phyloP scores from a whole-genome alignment of 2,113 vertebrate genomes.

The Antechinus flavipes region DNA sequence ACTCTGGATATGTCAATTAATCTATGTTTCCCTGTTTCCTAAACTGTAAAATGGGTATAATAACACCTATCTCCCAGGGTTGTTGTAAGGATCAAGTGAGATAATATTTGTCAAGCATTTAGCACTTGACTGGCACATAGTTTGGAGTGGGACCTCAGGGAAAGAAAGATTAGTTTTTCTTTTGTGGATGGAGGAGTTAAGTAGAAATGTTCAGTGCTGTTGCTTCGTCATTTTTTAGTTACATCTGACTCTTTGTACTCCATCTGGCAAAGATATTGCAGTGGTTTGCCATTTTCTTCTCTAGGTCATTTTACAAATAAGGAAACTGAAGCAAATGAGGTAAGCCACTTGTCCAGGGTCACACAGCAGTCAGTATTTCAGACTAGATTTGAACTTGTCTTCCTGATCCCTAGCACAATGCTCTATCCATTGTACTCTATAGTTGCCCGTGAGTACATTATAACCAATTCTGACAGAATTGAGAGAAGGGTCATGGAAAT shows the following conservation, averaged over 20 bases:
- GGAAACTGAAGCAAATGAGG: too few species aligned
- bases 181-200: not conserved
- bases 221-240: too few species aligned
- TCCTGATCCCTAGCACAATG: not conserved
- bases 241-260: too few species aligned
- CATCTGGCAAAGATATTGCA: not conserved
- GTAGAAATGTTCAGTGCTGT: not conserved
- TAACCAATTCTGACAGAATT: not conserved
- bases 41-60: not conserved
- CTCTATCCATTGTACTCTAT: not conserved
- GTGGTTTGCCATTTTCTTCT: not conserved
- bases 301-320: not conserved
- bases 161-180: not conserved
- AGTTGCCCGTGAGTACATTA: not conserved
- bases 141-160: not conserved
- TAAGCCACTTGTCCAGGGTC: not conserved
- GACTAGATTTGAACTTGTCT: not conserved
- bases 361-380: not conserved
- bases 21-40: not conserved
- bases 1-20: not conserved
- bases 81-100: not conserved
- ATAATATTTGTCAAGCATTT: not conserved
- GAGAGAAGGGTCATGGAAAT: not conserved
- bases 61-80: not conserved
- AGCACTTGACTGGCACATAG: not conserved